A percentile compares a stretch with the other conserved stretches of the same genome.
Evolutionary conservation across 2,113 vertebrate species (phyloP).

Genomic region (human): DNA sequence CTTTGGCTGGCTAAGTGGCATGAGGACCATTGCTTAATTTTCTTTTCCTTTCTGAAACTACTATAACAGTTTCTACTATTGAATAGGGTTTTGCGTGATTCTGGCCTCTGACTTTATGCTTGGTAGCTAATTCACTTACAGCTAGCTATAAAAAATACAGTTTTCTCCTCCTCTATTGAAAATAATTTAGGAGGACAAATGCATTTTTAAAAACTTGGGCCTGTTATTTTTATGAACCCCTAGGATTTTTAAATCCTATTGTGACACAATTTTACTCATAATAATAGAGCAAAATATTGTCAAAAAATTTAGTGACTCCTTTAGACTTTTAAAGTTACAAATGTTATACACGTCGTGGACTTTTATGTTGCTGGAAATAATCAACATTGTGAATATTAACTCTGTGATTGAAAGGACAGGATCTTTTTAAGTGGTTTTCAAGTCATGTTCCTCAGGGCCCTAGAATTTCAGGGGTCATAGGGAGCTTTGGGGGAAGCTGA

Average conservation of each 20-base stretch:
- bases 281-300: background rate
- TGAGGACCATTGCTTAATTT: background rate
- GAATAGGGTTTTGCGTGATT: background rate
- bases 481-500: background rate
- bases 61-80: background rate
- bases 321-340: background rate
- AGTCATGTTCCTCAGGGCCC: no score
- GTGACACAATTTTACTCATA: background rate
- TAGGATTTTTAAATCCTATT: background rate
- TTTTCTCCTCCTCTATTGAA: background rate
- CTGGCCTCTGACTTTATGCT: background rate
- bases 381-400: background rate
- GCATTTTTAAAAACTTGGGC: background rate
- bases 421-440: background rate
- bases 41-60: slow-evolving; percentile 29
- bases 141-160: background rate
- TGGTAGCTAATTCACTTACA: background rate
- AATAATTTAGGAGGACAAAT: background rate
- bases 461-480: background rate
- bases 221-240: background rate
- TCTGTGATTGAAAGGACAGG: background rate
- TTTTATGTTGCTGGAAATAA: background rate
- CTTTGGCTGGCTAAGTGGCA: background rate
- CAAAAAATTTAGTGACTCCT: background rate
- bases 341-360: background rate